phyloP scores from a whole-genome alignment of 1,140 invertebrate genomes.

The Zelostemma sp. region DNA sequence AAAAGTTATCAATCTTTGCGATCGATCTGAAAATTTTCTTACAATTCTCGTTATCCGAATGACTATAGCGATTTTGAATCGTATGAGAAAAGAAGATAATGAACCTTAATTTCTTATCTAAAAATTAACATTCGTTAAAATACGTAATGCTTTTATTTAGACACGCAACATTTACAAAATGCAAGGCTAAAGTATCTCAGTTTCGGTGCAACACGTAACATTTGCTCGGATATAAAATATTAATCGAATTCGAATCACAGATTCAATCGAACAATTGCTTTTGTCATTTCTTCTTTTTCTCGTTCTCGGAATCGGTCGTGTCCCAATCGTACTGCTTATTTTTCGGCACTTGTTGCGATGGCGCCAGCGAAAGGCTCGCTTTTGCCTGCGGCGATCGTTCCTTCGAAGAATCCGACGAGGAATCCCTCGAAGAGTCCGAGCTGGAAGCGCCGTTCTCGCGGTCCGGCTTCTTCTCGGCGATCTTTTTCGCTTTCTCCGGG shows the following conservation, averaged over 20 bases:
- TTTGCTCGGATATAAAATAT: conserved; percentile 14
- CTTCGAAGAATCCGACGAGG: conserved; percentile 14
- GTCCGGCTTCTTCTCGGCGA: not conserved
- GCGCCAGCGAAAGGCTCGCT: not conserved
- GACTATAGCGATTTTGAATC: no score
- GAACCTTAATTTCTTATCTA: no score
- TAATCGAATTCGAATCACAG: not conserved
- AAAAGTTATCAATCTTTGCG: no score
- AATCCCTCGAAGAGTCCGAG: conserved; percentile 18
- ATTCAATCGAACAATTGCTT: not conserved
- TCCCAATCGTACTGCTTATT: conserved; percentile 47
- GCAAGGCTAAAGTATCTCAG: conserved; percentile 17
- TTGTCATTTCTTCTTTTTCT: conserved; percentile 18
- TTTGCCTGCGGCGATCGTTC: conserved; percentile 17
- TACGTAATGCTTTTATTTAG: conserved; percentile 28
- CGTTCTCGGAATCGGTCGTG: conserved; percentile 38
- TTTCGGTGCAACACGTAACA: conserved; percentile 17
- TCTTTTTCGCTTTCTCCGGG: not conserved
- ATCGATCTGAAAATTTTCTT: no score
- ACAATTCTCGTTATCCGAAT: no score
- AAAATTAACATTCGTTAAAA: not conserved
- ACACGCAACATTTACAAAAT: conserved; percentile 28
- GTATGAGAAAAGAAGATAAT: no score
- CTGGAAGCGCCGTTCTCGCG: conserved; percentile 9
- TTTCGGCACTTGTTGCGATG: no score